Evolutionary conservation across 2,797 vertebrate genomes (phyloP).

Genomic region (Hypotaenidia okinawae): DNA sequence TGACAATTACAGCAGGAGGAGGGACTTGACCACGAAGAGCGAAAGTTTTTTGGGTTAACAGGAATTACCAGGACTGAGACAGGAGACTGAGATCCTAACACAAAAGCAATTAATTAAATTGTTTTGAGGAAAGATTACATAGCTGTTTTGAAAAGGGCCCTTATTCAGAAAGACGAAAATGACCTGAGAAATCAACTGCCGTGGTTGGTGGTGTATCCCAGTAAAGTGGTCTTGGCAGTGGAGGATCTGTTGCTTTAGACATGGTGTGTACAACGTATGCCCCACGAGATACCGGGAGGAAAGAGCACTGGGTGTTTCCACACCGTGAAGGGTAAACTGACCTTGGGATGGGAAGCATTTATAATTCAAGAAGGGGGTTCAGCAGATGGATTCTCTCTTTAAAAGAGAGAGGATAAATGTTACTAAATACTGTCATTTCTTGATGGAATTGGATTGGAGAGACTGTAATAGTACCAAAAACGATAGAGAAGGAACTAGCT

Average conservation of each 20-base stretch:
- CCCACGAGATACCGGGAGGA: background rate
- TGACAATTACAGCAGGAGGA: background rate
- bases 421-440: background rate
- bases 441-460: background rate
- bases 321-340: background rate
- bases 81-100: background rate
- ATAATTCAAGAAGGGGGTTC: background rate
- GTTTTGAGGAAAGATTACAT: background rate
- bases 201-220: background rate
- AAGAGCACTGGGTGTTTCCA: background rate
- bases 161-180: background rate
- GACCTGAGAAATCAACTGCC: background rate
- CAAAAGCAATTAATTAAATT: background rate
- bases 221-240: rapidly evolving
- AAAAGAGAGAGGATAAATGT: background rate
- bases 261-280: rapidly evolving
- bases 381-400: background rate
- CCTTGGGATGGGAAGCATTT: background rate
- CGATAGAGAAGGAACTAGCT: background rate
- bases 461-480: background rate
- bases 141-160: background rate
- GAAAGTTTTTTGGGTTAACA: background rate
- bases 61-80: background rate
- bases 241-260: background rate
- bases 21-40: background rate